Evolutionary conservation across 2,113 vertebrate genomes (phyloP), one percentile per base, ranked within the genome.

Genomic region (Protomyctophum bolini): DNA sequence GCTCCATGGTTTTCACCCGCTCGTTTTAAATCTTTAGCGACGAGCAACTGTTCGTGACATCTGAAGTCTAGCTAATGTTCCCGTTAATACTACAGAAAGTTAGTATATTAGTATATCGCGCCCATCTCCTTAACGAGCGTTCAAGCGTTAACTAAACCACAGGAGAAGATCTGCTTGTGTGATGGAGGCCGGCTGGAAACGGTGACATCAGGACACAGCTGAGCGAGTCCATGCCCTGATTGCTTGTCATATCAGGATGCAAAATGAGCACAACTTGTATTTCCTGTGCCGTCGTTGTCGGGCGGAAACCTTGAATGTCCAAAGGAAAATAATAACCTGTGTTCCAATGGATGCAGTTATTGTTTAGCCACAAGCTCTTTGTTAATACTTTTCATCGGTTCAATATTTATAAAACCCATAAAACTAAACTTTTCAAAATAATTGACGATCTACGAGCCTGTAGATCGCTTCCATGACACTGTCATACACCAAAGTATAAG

Each of bases 121-220:
- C 45, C 46, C 33, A n/a, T 58, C 61, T 63, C 45, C 21, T 66
- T 49, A 50, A 29, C 63, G 12, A 52, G 51, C 51, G n/a, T 12
- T 54, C 10, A 0, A 11, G 63, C 14, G 63, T 59, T 21, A 21
- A 21, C 21, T 21, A 47, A 76, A 10, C 41, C 58, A 9, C 52
- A 56, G 67, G 28, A 66, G 41, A 58, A 6, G 52, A 55, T 58
- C 51, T 15, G 12, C 60, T 64, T 70, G 57, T 60, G 68, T 60
- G 47, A 28, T 6, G 6, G 46, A 56, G 51, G 29, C 15, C 2
- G 47, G 65, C 66, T 79, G 82, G 72, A 79, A 62, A 68, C 49
- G 21, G n/a, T 59, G 76, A 70, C 29, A 14, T 58, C 48, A 48
- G 21, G 28, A 21, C 62, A 10, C 49, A 10, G 11, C 50, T 12